phyloP scores from a whole-genome alignment of 2,888 invertebrate species.

The Ctenicera cuprea region DNA sequence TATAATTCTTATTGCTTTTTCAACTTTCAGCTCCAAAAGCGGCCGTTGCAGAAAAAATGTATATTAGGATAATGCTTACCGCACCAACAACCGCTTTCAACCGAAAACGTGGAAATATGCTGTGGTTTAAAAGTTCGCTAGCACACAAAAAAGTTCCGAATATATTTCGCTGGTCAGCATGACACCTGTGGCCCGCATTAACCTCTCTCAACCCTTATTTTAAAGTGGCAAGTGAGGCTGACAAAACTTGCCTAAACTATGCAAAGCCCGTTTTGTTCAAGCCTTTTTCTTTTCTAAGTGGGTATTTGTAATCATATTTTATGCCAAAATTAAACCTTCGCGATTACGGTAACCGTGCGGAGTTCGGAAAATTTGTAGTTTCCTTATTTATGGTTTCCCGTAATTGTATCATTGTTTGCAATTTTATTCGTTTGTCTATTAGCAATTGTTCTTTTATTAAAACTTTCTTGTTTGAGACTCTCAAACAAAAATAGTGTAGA shows the following conservation, averaged over 20 bases:
- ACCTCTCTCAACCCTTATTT: constrained; percentile 37
- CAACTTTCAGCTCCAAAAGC: constrained; percentile 3
- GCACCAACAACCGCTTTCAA: constrained; percentile 33
- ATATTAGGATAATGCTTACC: constrained; percentile 26
- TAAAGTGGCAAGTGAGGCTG: constrained; percentile 20
- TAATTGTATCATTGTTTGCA: no score
- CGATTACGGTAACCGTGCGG: no score
- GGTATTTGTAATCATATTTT: constrained; percentile 29
- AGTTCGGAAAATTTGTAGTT: no score
- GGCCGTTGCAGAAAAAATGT: constrained; percentile 9
- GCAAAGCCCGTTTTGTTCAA: constrained; percentile 28
- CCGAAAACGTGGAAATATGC: constrained; percentile 30
- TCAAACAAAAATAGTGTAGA: not conserved
- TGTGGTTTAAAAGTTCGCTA: constrained; percentile 23
- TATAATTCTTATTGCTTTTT: constrained; percentile 24
- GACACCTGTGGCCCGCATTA: constrained; percentile 50
- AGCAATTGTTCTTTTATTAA: no score
- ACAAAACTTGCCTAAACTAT: constrained; percentile 36
- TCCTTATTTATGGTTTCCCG: no score
- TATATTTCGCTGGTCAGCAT: constrained; percentile 44
- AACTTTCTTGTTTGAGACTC: no score
- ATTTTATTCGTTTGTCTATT: no score
- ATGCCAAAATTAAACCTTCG: constrained; percentile 26
- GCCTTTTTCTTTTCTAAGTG: constrained; percentile 19
- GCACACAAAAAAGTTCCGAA: constrained; percentile 34